phyloP scores from a whole-genome alignment of 2,888 invertebrate genomes.

The Minunthozetes semirufus region DNA sequence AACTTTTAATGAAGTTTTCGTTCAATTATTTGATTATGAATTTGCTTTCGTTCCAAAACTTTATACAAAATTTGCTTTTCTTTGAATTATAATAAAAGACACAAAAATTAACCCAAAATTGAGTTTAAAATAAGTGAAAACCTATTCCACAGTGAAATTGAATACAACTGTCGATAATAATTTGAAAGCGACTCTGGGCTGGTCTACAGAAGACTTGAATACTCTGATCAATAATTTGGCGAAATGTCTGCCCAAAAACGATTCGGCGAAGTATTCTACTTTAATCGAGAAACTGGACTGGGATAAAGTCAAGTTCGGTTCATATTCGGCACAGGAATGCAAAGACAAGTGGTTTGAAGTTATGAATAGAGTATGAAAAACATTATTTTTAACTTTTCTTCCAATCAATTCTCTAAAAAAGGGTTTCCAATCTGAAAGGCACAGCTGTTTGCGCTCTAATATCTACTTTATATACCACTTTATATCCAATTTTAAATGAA shows the following conservation, averaged over 20 bases:
- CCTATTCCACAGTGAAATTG: not conserved
- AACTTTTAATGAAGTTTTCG: too few relatives aligned
- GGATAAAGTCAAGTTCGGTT: constrained; percentile 48
- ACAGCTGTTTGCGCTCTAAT: not conserved
- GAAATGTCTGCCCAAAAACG: constrained; percentile 41
- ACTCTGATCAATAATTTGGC: constrained; percentile 40
- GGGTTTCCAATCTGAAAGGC: too few relatives aligned
- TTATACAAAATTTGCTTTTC: not conserved
- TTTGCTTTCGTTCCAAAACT: not conserved
- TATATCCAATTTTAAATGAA: too few relatives aligned
- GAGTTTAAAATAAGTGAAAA: not conserved
- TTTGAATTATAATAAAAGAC: too few relatives aligned
- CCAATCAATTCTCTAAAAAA: not conserved
- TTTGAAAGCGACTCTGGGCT: constrained; percentile 23
- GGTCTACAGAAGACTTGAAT: constrained; percentile 41
- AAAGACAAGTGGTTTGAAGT: constrained; percentile 44
- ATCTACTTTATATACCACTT: not conserved
- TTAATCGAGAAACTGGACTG: constrained; percentile 42
- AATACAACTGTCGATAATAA: not conserved
- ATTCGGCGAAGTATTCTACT: constrained; percentile 40
- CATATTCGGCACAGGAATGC: constrained; percentile 52
- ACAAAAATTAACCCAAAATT: too few relatives aligned
- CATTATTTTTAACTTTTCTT: not conserved
- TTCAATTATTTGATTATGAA: too few relatives aligned
- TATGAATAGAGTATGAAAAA: not conserved